phyloP scores from a whole-genome alignment of 2,888 invertebrate species.

The Patella depressa region DNA sequence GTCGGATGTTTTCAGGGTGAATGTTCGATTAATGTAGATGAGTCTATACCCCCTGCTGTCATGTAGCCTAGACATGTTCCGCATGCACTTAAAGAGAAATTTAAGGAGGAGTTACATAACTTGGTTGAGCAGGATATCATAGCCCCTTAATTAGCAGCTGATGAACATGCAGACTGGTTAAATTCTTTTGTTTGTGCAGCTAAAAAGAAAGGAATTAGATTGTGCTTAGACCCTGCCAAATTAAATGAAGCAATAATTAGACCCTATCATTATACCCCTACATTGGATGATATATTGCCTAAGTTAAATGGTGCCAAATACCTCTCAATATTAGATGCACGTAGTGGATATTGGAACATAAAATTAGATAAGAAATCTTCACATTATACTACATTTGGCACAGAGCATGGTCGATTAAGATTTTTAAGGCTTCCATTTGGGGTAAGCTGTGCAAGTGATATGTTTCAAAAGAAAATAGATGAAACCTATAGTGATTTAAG shows the following conservation, averaged over 20 bases:
- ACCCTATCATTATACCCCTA: conserved; percentile 6
- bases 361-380: conserved; percentile 3
- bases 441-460: conserved; percentile 2
- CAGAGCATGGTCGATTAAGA: conserved; percentile 1
- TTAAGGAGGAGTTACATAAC: not conserved
- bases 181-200: conserved; percentile 6
- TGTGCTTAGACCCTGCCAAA: not conserved
- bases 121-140: not conserved
- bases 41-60: not conserved
- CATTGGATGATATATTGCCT: conserved; percentile 2
- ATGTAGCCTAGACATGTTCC: not conserved
- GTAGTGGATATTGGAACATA: not conserved
- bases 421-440: conserved; percentile 2
- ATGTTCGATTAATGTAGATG: conserved; percentile 4
- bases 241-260: conserved; percentile 10
- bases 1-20: conserved; percentile 4
- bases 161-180: conserved; percentile 6
- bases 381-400: conserved; percentile 1
- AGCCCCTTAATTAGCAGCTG: not conserved
- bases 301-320: conserved; percentile 7
- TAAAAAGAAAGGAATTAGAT: not conserved
- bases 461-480: conserved; percentile 10
- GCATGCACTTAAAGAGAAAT: conserved; percentile 3
- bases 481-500: not conserved
- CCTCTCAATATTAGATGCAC: not conserved